A percentile compares a stretch with the other conserved stretches of the same genome.
These are phyloP conservation scores for Otis tarda DNA, from an alignment of 2,113 vertebrate genomes.

Conservation along the genomic window DNA sequence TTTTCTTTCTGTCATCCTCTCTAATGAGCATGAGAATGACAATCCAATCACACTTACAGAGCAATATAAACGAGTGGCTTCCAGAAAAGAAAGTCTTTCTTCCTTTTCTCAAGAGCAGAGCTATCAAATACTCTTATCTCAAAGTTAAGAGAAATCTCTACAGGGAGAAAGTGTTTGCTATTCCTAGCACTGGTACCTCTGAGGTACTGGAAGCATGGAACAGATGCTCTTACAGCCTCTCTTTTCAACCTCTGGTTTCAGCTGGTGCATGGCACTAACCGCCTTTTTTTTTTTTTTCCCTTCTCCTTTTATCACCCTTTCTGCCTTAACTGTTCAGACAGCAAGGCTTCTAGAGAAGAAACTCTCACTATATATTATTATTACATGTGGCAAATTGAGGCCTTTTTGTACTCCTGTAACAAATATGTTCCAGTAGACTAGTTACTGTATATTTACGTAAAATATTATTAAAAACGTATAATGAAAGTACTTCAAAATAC, in stretches of 20 bases:
- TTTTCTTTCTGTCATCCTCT: neutral
- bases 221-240: neutral
- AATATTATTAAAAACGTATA: neutral
- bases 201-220: neutral
- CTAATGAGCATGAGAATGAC: neutral
- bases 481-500: neutral
- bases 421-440: neutral
- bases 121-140: neutral
- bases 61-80: neutral
- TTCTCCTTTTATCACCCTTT: neutral
- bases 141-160: neutral
- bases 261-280: neutral
- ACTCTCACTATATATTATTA: neutral
- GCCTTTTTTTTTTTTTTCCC: fast-evolving
- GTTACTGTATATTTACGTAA: neutral
- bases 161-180: neutral
- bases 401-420: neutral
- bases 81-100: neutral
- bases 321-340: neutral
- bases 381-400: neutral
- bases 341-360: neutral
- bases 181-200: neutral
- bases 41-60: neutral
- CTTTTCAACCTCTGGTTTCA: neutral
- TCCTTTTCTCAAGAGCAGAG: neutral